Evolutionary conservation across 2,888 invertebrate genomes (phyloP).

Genomic region (Dinocampus coccinellae): DNA sequence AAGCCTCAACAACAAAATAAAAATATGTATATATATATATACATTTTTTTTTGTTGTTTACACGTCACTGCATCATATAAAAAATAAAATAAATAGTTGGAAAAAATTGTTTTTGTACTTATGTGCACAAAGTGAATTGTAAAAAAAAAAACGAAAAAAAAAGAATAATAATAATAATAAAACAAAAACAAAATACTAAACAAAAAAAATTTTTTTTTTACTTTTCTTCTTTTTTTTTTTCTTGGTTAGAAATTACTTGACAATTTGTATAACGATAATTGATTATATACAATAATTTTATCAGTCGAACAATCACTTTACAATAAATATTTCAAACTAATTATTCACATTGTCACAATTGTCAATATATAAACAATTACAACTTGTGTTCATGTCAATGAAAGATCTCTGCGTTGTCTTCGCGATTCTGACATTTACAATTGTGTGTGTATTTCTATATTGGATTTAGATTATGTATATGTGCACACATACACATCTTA

Average conservation of each 20-base stretch:
- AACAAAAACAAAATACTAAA: slow-evolving; percentile 1
- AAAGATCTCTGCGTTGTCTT: slow-evolving; percentile 26
- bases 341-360: slow-evolving; percentile 54
- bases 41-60: no score
- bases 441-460: background rate
- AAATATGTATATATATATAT: background rate
- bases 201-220: no score
- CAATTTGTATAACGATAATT: background rate
- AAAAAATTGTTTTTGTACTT: no score
- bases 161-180: slow-evolving; percentile 8
- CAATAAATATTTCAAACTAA: slow-evolving; percentile 5
- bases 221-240: no score
- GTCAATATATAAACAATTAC: slow-evolving; percentile 58
- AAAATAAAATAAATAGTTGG: no score
- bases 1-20: slow-evolving; percentile 4
- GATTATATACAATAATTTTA: background rate
- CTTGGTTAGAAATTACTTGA: background rate
- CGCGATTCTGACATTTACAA: slow-evolving; percentile 1
- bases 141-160: no score
- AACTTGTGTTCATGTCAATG: slow-evolving; percentile 58
- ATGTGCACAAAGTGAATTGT: no score
- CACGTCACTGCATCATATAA: no score
- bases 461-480: no score
- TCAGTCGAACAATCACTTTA: slow-evolving; percentile 35
- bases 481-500: no score